Evolutionary conservation across 1,140 invertebrate genomes (phyloP), one percentile per base, ranked within the genome.

Genomic region (Leucophenga varia): DNA sequence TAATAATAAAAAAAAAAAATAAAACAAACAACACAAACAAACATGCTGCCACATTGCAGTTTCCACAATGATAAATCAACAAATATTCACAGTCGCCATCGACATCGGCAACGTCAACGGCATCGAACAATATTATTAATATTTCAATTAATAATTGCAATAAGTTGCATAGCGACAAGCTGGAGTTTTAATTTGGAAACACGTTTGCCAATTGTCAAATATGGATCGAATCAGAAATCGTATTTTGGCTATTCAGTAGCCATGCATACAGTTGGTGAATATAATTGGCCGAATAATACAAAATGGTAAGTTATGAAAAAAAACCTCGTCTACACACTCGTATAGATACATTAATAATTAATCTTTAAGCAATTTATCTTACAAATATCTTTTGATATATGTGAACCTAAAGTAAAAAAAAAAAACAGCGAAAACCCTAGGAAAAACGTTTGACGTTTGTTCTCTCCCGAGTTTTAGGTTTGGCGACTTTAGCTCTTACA

Each of bases 241-340:
- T 60, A 74, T 43, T 74, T 74, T 16, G 72, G 72, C 40, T 74
- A 74, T 41, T 72, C 72, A 5, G 47, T 74, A 39, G 72, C 72
- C 41, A 68, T 63, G 20, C 72, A 74, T 52, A 63, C 59, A 2
- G 59, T 72, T 32, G 71, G 68, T 20, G 65, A 72, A 54, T 52
- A 43, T 34, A 64, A 67, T 50, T 55, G 44, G 56, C 45, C 61
- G 38, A 60, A 71, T 52, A 70, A 68, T 31, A 65, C 65, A 17
- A 72, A 72, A 57, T 74, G 72, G 72, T 74, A 60, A 74, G n/a
- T n/a, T n/a, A n/a, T n/a, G n/a, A n/a, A n/a, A n/a, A n/a, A n/a
- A n/a, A n/a, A n/a, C n/a, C n/a, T n/a, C n/a, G n/a, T n/a, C n/a
- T n/a, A n/a, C n/a, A n/a, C n/a, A n/a, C n/a, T n/a, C n/a, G n/a